Percentiles rank a stretch among this genome's conserved stretches.
phyloP scores from a whole-genome alignment of 2,113 vertebrate genomes.

The Macroglossus sobrinus region DNA sequence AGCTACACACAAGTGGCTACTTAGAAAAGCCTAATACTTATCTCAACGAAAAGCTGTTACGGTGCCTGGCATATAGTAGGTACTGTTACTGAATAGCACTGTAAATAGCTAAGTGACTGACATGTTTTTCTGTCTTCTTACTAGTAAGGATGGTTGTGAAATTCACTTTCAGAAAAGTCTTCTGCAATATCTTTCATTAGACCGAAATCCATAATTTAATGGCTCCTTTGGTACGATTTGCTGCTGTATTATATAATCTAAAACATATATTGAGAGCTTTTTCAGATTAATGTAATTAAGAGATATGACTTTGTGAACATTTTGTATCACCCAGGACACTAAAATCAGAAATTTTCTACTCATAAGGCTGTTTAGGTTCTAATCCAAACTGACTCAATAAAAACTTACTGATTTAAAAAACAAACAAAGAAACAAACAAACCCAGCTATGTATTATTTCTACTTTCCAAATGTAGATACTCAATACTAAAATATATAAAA shows the following conservation, averaged over 20 bases:
- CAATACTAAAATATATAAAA: not conserved
- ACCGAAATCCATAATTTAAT: not conserved
- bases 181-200: not conserved
- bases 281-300: not conserved
- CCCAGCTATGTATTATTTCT: not conserved
- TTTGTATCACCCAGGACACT: not conserved
- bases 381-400: not conserved
- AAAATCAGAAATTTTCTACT: not conserved
- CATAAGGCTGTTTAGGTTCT: not conserved
- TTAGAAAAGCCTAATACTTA: not conserved
- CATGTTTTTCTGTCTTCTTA: not conserved
- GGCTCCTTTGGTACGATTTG: not conserved
- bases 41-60: not conserved
- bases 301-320: not conserved
- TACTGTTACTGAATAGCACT: not conserved
- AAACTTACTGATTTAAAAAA: not conserved
- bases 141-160: not conserved
- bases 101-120: not conserved
- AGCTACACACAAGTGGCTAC: not conserved
- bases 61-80: not conserved
- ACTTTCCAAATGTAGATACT: slow-evolving; percentile 12
- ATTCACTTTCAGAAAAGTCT: not conserved
- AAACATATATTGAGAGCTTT: not conserved
- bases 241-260: not conserved
- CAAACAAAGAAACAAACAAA: not conserved